Conservation (phyloP, 2,888 invertebrate species). For the Macroteleia sp. region DNA sequence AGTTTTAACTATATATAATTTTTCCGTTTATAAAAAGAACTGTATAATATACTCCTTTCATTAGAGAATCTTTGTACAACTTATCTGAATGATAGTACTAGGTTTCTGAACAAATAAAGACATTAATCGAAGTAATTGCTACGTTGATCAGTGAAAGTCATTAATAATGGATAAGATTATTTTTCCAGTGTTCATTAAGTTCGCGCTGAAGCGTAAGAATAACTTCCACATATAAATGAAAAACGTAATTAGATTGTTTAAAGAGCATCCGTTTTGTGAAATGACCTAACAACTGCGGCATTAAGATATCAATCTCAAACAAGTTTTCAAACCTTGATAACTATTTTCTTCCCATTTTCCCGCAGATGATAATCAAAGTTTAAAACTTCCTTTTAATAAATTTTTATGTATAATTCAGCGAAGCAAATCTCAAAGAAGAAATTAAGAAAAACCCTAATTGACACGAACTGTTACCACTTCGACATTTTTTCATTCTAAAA, state of each 20-base stretch:
- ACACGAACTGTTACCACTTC: too few relatives aligned
- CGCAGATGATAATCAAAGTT: too few relatives aligned
- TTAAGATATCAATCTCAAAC: conserved; percentile 11
- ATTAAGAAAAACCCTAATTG: not conserved
- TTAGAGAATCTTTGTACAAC: too few relatives aligned
- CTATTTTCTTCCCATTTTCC: not conserved
- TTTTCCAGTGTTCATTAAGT: conserved; percentile 36
- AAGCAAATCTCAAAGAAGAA: not conserved
- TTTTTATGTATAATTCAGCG: too few relatives aligned
- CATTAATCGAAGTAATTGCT: conserved; percentile 53
- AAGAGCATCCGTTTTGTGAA: not conserved
- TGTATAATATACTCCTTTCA: too few relatives aligned
- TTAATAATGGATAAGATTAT: conserved; percentile 49
- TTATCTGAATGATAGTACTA: too few relatives aligned
- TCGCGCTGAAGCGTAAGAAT: not conserved
- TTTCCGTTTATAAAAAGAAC: too few relatives aligned
- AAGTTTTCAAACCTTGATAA: conserved; percentile 20
- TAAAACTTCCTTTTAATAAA: not conserved
- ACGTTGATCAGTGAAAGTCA: conserved; percentile 48
- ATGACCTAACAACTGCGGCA: not conserved
- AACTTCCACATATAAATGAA: conserved; percentile 7
- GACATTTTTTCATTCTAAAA: conserved; percentile 18
- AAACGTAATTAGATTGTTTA: conserved; percentile 39
- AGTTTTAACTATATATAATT: too few relatives aligned
- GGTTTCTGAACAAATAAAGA: conserved; percentile 37